Evolutionary conservation across 2,888 invertebrate genomes (phyloP).

Genomic region (Calameuta pallipes): DNA sequence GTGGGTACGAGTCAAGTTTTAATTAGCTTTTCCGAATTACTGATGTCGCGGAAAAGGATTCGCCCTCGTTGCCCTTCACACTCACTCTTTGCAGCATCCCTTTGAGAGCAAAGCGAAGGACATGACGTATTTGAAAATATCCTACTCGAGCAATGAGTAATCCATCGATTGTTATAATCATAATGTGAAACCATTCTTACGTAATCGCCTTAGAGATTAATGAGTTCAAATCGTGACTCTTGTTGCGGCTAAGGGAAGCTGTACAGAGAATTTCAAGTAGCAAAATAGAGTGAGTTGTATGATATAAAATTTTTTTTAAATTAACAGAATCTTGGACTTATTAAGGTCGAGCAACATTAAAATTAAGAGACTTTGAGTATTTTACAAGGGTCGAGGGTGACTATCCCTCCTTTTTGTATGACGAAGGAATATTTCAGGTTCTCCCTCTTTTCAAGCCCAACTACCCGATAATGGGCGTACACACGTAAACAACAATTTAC

Average conservation of each 20-base stretch:
- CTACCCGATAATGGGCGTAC: background rate
- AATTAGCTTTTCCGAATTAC: conserved; percentile 64
- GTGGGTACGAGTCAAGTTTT: conserved; percentile 60
- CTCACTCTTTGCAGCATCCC: conserved; percentile 34
- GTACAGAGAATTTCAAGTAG: background rate
- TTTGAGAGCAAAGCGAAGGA: conserved; percentile 44
- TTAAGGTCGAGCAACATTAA: background rate
- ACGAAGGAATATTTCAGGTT: background rate
- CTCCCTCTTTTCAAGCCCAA: background rate
- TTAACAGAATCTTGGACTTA: background rate
- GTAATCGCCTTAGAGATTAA: background rate
- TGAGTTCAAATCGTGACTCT: background rate
- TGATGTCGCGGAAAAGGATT: conserved; percentile 55
- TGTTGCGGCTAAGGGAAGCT: background rate
- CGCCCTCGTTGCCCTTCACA: conserved; percentile 42
- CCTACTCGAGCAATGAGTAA: conserved; percentile 51
- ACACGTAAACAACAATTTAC: background rate
- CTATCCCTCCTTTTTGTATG: background rate
- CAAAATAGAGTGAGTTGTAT: background rate
- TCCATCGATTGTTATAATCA: conserved; percentile 48
- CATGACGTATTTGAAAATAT: background rate
- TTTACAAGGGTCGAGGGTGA: background rate
- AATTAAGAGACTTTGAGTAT: background rate
- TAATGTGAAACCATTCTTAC: conserved; percentile 37
- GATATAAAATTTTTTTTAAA: background rate